Conservation (phyloP, 2,888 invertebrate genomes). For the Lobophora halterata region DNA sequence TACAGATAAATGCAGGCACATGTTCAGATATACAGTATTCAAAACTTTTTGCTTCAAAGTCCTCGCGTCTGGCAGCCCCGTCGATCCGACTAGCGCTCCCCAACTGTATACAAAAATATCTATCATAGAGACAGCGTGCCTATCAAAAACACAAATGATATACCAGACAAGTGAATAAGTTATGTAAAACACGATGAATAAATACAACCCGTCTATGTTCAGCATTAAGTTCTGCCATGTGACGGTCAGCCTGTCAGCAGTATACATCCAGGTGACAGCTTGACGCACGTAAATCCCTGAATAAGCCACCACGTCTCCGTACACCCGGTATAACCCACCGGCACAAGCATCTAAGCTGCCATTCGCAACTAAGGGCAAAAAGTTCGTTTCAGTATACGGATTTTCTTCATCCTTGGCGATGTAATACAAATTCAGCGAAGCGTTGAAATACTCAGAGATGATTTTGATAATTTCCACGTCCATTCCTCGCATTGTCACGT, state of each 20-base stretch:
- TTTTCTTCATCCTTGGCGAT: slow-evolving; percentile 43
- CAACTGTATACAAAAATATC: slow-evolving; percentile 49
- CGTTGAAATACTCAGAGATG: slow-evolving; percentile 51
- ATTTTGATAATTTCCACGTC: slow-evolving; percentile 61
- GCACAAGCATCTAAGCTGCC: slow-evolving; percentile 57
- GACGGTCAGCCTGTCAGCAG: slow-evolving; percentile 43
- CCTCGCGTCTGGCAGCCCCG: slow-evolving; percentile 44
- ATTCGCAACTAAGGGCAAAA: slow-evolving; percentile 48
- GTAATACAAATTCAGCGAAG: slow-evolving; percentile 45
- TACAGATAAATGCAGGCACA: slow-evolving; percentile 53
- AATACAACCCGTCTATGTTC: slow-evolving; percentile 49
- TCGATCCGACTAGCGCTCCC: slow-evolving; percentile 55
- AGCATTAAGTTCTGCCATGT: slow-evolving; percentile 52
- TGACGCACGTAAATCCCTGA: slow-evolving; percentile 59
- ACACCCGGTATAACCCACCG: slow-evolving; percentile 59
- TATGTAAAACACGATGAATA: slow-evolving; percentile 56
- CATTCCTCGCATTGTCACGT: slow-evolving; percentile 37
- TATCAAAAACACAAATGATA: slow-evolving; percentile 45
- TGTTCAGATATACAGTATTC: slow-evolving; percentile 49
- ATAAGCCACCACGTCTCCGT: slow-evolving; percentile 54
- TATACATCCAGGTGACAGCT: slow-evolving; percentile 54
- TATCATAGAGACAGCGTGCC: slow-evolving; percentile 34
- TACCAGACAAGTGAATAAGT: slow-evolving; percentile 49
- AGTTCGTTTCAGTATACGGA: slow-evolving; percentile 34
- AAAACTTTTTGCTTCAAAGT: slow-evolving; percentile 56